Conservation (phyloP, 2,888 invertebrate species). For the Trachelus tabidus region DNA sequence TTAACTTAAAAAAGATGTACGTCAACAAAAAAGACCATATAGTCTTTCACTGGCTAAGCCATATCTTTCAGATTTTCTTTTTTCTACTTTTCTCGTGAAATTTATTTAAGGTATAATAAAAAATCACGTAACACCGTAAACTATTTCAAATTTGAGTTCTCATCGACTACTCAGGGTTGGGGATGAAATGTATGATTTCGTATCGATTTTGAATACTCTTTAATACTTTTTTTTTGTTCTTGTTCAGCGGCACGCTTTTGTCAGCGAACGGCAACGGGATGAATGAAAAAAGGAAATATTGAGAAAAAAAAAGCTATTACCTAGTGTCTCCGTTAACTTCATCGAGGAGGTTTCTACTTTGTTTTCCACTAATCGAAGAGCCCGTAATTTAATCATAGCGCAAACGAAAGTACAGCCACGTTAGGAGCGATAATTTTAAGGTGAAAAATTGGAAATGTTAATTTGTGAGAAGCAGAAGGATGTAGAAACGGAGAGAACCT, state of each 20-base stretch:
- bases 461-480: not conserved
- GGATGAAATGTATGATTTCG: no score
- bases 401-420: not conserved
- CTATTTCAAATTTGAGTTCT: not conserved
- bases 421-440: not conserved
- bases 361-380: not conserved
- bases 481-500: not conserved
- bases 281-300: not conserved
- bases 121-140: not conserved
- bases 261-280: not conserved
- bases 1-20: not conserved
- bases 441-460: not conserved
- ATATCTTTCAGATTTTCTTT: not conserved
- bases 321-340: constrained; percentile 24
- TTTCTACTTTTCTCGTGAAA: not conserved
- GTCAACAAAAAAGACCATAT: not conserved
- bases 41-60: not conserved
- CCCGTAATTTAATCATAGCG: not conserved
- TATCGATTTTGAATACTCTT: no score
- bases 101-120: not conserved
- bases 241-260: not conserved
- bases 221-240: not conserved
- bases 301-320: not conserved
- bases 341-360: constrained; percentile 22
- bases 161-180: no score